Base-by-base conservation (phyloP, 2,888 invertebrate species). In the Phorcus lineatus region DNA sequence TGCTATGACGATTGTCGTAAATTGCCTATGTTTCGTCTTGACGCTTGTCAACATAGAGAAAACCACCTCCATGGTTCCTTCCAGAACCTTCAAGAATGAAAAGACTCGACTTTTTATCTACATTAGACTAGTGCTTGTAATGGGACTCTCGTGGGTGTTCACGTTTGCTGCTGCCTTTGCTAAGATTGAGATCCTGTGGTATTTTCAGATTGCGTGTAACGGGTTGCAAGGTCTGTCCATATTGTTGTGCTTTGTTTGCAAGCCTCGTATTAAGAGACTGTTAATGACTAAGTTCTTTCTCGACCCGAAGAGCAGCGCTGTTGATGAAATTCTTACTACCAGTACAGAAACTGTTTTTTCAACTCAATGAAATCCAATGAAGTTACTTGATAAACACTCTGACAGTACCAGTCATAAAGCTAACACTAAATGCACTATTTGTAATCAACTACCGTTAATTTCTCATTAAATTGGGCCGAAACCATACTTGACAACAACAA, bases 81-180 rank as follows among this genome's bases (percentile, higher is more conserved):
- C 54, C 28, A 54, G 24, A 62, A 62, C 28, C 13, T 62, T 24
- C 24, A 62, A 62, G 62, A 62, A 62, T 28, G 62, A 62, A 28
- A 62, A 62, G 62, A 62, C 28, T 4, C 62, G 62, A 16, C 47
- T 81, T n/a, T 40, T 75, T 16, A 24, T 78, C 24, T 83, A 79
- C 28, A 28, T 81, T 55, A 74, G 74, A 47, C 36, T 83, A 47
- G 70, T 80, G 6, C 19, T 83, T 11, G 52, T 83, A 28, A 81
- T 83, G 83, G 83, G 83, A 13, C 36, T 79, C 9, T 78, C 55
- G 19, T 83, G 83, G 83, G 19, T 78, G 16, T 66, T 83, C 31
- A 77, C 77, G 62, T 70, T 83, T 28, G 17, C 81, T 75, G 81
- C 86, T 67, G 53, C 83, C 74, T 36, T 77, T 57, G 53, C 80